Percentiles rank a stretch among this genome's conserved stretches.
Evolutionary conservation across 2,113 vertebrate genomes (phyloP).

Genomic region (Procavia capensis): DNA sequence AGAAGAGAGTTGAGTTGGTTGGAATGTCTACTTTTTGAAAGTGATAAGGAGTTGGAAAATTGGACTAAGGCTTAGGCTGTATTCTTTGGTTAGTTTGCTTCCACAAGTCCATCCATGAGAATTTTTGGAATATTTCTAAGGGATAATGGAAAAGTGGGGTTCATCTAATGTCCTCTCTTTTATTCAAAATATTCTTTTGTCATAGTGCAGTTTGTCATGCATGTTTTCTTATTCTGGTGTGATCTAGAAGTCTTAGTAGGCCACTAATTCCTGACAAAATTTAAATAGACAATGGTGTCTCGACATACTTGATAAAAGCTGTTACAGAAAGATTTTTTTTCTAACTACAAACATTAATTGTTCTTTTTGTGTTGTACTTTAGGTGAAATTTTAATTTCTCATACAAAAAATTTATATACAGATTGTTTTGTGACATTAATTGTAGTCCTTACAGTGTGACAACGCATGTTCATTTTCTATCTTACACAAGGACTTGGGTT

Average conservation of each 20-base stretch:
- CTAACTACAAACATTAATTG: background rate
- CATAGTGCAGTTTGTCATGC: fast-evolving
- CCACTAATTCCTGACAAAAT: background rate
- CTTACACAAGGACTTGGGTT: too few relatives aligned
- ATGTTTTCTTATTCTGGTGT: background rate
- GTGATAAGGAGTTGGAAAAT: background rate
- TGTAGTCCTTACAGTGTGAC: too few relatives aligned
- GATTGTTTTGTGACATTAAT: too few relatives aligned
- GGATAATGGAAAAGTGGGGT: background rate
- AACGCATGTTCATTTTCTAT: too few relatives aligned
- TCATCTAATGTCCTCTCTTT: background rate
- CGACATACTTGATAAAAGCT: background rate
- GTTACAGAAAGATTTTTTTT: background rate
- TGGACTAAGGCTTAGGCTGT: background rate
- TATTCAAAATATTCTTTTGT: background rate
- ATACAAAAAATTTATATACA: too few relatives aligned
- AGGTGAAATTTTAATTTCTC: too few relatives aligned
- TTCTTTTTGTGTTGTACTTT: background rate
- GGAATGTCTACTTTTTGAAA: background rate
- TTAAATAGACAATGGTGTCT: background rate
- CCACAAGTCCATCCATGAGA: background rate
- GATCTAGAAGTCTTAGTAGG: background rate
- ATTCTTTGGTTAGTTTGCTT: background rate
- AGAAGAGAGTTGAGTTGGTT: background rate
- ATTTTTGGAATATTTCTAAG: background rate